A percentile compares a stretch with the other conserved stretches of the same genome.
Evolutionary conservation across 2,113 vertebrate genomes (phyloP).

Genomic region (Callipepla californica): DNA sequence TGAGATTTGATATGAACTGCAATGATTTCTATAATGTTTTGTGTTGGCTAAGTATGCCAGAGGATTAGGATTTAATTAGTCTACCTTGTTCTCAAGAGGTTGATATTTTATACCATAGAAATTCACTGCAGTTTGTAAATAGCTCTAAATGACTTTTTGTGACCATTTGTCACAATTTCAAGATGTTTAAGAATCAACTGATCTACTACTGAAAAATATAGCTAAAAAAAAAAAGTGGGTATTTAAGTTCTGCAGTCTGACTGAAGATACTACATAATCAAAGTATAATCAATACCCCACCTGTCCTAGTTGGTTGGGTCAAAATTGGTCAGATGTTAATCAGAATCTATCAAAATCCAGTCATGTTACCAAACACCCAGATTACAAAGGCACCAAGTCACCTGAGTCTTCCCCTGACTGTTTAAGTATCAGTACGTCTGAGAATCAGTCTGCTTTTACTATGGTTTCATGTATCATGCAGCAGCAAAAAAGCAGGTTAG

Average conservation of each 20-base stretch:
- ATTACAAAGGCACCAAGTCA: not conserved
- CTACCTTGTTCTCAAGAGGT: slow-evolving; percentile 37
- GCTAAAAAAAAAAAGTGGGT: not conserved
- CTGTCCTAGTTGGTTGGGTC: not conserved
- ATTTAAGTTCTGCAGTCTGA: not conserved
- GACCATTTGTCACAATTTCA: not conserved
- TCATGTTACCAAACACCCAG: not conserved
- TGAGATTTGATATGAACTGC: slow-evolving; percentile 15
- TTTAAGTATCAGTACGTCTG: too few species aligned
- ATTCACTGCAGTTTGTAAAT: slow-evolving; percentile 8
- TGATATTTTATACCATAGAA: slow-evolving; percentile 29
- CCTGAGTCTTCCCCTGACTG: not conserved
- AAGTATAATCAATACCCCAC: not conserved
- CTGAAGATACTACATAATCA: not conserved
- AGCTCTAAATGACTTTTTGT: slow-evolving; percentile 28
- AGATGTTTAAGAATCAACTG: not conserved
- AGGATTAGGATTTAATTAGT: slow-evolving; percentile 61
- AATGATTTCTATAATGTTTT: not conserved
- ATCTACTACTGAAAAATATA: not conserved
- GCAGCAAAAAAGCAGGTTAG: not conserved
- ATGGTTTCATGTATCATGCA: not conserved
- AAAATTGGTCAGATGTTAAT: not conserved
- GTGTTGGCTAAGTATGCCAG: not conserved
- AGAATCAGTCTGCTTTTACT: not conserved
- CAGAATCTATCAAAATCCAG: not conserved